A percentile compares a stretch with the other conserved stretches of the same genome.
Conservation (phyloP, 2,888 invertebrate genomes). For the Ennomos quercinarius region DNA sequence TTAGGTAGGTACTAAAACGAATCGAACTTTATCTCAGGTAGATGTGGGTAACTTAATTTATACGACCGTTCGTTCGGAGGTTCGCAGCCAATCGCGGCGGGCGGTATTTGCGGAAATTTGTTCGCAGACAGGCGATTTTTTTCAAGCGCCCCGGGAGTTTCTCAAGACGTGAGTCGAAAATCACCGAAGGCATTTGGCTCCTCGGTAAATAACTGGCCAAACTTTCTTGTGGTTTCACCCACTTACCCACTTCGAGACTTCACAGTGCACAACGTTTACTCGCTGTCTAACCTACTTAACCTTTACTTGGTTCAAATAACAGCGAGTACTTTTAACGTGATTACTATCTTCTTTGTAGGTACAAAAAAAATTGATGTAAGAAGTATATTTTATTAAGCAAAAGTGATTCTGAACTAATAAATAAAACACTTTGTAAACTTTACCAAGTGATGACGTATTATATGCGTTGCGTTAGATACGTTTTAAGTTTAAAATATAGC, state of each 20-base stretch:
- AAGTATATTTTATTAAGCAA: too few relatives aligned
- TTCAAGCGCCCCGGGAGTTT: slow-evolving; percentile 55
- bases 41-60: slow-evolving; percentile 70
- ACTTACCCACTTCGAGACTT: slow-evolving; percentile 30
- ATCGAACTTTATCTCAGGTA: slow-evolving; percentile 59
- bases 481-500: too few relatives aligned
- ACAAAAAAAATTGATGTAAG: background rate
- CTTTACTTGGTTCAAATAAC: slow-evolving; percentile 15
- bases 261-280: slow-evolving; percentile 20
- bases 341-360: slow-evolving; percentile 3
- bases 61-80: slow-evolving; percentile 51
- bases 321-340: slow-evolving; percentile 14
- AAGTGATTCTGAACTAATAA: too few relatives aligned
- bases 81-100: slow-evolving; percentile 57
- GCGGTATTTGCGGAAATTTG: slow-evolving; percentile 67
- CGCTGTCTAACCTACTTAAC: slow-evolving; percentile 21
- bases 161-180: slow-evolving; percentile 64
- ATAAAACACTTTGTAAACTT: too few relatives aligned
- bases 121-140: slow-evolving; percentile 64
- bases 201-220: slow-evolving; percentile 47
- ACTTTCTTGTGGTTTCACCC: slow-evolving; percentile 43
- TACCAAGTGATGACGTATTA: too few relatives aligned
- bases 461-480: too few relatives aligned
- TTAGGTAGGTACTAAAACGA: slow-evolving; percentile 41
- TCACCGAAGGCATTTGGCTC: slow-evolving; percentile 48